Evolutionary conservation across 92 coral and sea anemone genomes (phyloP).

Genomic region (Zoanthus sociatus): DNA sequence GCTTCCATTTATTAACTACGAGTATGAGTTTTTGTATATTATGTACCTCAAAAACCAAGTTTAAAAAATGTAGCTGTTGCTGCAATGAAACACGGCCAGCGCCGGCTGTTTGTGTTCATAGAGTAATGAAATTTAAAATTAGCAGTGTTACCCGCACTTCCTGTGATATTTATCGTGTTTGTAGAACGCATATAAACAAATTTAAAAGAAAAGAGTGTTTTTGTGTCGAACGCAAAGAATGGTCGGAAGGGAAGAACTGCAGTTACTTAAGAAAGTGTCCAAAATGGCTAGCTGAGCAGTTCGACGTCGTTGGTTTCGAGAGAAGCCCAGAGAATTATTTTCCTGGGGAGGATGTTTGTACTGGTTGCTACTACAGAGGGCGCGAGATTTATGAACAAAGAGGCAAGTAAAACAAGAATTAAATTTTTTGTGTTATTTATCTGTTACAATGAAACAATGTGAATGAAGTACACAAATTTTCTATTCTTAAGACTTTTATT

Average conservation of each 20-base stretch:
- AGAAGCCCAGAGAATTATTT: constrained; percentile 17
- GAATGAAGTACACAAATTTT: not conserved
- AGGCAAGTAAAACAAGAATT: not conserved
- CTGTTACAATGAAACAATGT: not conserved
- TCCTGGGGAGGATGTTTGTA: constrained; percentile 30
- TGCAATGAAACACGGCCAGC: constrained; percentile 11
- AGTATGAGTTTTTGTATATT: constrained; percentile 2
- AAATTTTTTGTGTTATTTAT: not conserved
- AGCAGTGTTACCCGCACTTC: not conserved
- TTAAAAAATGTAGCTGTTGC: constrained; percentile 14
- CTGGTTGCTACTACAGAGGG: constrained; percentile 4
- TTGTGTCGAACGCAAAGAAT: not conserved
- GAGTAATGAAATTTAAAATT: not conserved
- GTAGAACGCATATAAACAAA: not conserved
- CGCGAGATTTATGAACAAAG: constrained; percentile 9
- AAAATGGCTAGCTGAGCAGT: not conserved
- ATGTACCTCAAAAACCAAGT: not conserved
- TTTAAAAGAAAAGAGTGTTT: constrained; percentile 14
- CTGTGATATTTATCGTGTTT: constrained; percentile 3
- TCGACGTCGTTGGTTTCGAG: not conserved
- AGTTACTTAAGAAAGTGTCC: not conserved
- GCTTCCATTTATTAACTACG: not conserved
- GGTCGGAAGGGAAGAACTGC: not conserved
- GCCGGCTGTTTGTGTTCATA: not conserved
- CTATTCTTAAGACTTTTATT: no score